These are phyloP conservation scores for Aricia artaxerxes DNA, from an alignment of 2,888 invertebrate species.

Conservation along the genomic window DNA sequence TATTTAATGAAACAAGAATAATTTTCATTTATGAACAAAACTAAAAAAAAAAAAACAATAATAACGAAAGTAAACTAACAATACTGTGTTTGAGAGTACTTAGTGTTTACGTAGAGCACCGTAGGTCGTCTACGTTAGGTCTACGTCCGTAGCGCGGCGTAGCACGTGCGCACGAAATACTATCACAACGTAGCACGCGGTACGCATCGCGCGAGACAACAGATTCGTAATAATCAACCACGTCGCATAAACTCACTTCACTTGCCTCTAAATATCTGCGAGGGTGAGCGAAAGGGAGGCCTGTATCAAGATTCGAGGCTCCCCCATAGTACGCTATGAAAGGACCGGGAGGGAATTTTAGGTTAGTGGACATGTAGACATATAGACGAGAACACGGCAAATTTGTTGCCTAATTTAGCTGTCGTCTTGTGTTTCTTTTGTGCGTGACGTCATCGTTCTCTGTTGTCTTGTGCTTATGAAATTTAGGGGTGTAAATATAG, in stretches of 20 bases:
- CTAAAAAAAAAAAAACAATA: not conserved
- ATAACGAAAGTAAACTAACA: not conserved
- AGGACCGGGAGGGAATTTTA: conserved; percentile 77
- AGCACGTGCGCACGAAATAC: conserved; percentile 38
- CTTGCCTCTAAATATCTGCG: conserved; percentile 68
- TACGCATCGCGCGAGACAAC: conserved; percentile 55
- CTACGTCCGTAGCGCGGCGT: conserved; percentile 34
- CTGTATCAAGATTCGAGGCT: conserved; percentile 69
- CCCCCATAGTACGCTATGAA: conserved; percentile 72
- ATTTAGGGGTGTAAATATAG: conserved; percentile 45
- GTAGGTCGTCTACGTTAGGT: conserved; percentile 26
- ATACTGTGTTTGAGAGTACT: not conserved
- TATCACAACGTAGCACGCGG: conserved; percentile 45
- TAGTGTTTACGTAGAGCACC: conserved; percentile 17
- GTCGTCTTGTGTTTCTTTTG: conserved; percentile 79
- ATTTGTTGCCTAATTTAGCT: conserved; percentile 80
- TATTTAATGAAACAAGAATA: not conserved
- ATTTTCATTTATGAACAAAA: not conserved
- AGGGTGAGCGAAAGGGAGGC: conserved; percentile 76
- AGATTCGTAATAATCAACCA: conserved; percentile 76
- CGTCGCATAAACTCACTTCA: conserved; percentile 72
- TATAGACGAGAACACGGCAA: conserved; percentile 80
- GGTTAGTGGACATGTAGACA: conserved; percentile 82
- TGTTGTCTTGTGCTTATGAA: conserved; percentile 65
- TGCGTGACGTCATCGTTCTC: conserved; percentile 76